These are phyloP conservation scores for Cephus pulcher DNA, from an alignment of 2,888 invertebrate species.

Conservation along the genomic window DNA sequence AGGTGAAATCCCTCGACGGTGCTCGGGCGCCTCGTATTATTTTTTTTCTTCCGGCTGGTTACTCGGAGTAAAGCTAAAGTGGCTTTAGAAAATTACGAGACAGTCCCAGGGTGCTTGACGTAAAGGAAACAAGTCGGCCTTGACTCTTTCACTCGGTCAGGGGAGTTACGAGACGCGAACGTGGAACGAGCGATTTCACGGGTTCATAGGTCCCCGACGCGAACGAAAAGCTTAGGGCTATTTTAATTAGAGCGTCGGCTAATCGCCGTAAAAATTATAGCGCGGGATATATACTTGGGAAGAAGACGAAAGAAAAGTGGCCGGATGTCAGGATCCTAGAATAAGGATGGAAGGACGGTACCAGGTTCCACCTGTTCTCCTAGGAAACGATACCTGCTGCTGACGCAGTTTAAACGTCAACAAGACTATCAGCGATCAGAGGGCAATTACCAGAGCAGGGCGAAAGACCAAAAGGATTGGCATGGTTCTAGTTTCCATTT, in stretches of 20 bases:
- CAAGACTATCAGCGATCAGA: neutral
- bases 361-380: slow-evolving; percentile 2
- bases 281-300: too few relatives aligned
- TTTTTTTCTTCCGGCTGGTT: too few relatives aligned
- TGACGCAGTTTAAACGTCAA: neutral
- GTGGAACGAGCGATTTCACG: neutral
- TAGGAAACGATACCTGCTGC: neutral
- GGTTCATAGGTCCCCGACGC: neutral
- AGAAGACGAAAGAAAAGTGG: too few relatives aligned
- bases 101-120: too few relatives aligned
- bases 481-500: neutral
- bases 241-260: neutral
- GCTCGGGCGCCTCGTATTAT: too few relatives aligned
- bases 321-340: too few relatives aligned
- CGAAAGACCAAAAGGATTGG: neutral
- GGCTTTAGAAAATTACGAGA: too few relatives aligned
- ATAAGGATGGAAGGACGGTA: neutral
- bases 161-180: neutral
- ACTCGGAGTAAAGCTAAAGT: too few relatives aligned
- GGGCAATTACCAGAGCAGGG: neutral
- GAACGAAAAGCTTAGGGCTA: neutral
- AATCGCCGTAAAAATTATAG: neutral
- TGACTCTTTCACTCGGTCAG: too few relatives aligned
- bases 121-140: too few relatives aligned
- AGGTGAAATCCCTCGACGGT: too few relatives aligned